Evolutionary conservation across 1,140 invertebrate species (phyloP).

Genomic region (Meteorus sp.): DNA sequence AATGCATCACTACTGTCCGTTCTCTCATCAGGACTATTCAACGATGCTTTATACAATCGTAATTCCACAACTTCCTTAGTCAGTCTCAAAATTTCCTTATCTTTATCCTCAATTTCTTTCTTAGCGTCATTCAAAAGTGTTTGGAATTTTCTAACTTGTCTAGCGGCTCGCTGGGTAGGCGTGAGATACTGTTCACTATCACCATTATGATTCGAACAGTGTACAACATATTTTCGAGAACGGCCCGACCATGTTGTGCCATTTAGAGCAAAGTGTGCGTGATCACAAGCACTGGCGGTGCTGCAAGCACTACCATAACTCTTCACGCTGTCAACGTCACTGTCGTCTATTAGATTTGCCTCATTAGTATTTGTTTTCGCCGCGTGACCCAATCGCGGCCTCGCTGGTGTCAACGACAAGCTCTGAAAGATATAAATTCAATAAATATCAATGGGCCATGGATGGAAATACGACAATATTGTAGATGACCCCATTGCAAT

Average conservation of each 20-base stretch:
- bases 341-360: slow-evolving; percentile 60
- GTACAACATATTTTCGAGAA: slow-evolving; percentile 72
- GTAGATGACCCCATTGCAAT: too few relatives aligned
- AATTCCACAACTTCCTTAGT: slow-evolving; percentile 83
- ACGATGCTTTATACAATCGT: slow-evolving; percentile 74
- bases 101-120: slow-evolving; percentile 76
- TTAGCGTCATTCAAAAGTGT: slow-evolving; percentile 71
- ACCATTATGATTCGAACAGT: slow-evolving; percentile 77
- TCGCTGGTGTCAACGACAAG: slow-evolving; percentile 56
- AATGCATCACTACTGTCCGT: slow-evolving; percentile 73
- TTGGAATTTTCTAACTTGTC: slow-evolving; percentile 72
- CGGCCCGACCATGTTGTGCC: slow-evolving; percentile 73
- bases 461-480: neutral
- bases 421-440: slow-evolving; percentile 45
- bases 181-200: slow-evolving; percentile 80
- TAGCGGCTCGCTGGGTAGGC: slow-evolving; percentile 80
- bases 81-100: slow-evolving; percentile 76
- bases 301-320: slow-evolving; percentile 76
- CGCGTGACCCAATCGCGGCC: slow-evolving; percentile 41
- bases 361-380: slow-evolving; percentile 36
- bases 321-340: slow-evolving; percentile 75
- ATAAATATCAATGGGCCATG: neutral
- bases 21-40: slow-evolving; percentile 72
- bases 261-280: slow-evolving; percentile 77
- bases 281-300: slow-evolving; percentile 71